A percentile compares a stretch with the other conserved stretches of the same genome.
Evolutionary conservation across 2,797 vertebrate genomes (phyloP).

Genomic region (Falco concolor): DNA sequence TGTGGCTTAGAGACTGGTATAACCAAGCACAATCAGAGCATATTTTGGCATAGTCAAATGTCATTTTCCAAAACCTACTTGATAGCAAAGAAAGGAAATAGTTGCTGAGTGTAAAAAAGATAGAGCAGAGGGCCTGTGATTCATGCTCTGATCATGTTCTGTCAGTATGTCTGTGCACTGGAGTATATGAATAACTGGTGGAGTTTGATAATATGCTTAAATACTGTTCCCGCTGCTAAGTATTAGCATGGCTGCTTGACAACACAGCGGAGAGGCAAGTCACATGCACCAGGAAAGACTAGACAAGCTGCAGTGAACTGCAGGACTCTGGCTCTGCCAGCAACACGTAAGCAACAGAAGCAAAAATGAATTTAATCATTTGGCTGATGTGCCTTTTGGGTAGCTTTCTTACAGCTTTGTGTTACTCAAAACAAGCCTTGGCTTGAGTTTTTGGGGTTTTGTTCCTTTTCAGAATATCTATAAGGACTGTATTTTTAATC

Average conservation of each 20-base stretch:
- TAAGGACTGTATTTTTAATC: neutral
- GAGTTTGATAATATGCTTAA: constrained; percentile 52
- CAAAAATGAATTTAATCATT: neutral
- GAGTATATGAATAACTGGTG: constrained; percentile 47
- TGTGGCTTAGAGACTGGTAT: neutral
- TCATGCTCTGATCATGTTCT: constrained; percentile 27
- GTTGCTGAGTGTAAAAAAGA: constrained; percentile 8
- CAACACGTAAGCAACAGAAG: neutral
- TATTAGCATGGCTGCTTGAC: constrained; percentile 45
- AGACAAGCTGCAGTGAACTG: neutral
- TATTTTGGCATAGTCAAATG: neutral
- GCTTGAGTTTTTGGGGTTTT: neutral
- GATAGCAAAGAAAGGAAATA: constrained; percentile 10
- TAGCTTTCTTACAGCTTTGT: neutral
- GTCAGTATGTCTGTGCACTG: constrained; percentile 36
- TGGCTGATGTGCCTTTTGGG: neutral
- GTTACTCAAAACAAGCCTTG: neutral
- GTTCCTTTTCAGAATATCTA: neutral
- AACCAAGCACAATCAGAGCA: neutral
- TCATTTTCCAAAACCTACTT: neutral
- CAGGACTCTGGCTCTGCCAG: neutral
- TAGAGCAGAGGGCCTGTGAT: constrained; percentile 26
- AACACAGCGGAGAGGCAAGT: constrained; percentile 16
- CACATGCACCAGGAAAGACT: neutral
- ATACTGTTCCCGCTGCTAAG: constrained; percentile 16